phyloP scores from a whole-genome alignment of 2,888 invertebrate species.

The Idaea straminata region DNA sequence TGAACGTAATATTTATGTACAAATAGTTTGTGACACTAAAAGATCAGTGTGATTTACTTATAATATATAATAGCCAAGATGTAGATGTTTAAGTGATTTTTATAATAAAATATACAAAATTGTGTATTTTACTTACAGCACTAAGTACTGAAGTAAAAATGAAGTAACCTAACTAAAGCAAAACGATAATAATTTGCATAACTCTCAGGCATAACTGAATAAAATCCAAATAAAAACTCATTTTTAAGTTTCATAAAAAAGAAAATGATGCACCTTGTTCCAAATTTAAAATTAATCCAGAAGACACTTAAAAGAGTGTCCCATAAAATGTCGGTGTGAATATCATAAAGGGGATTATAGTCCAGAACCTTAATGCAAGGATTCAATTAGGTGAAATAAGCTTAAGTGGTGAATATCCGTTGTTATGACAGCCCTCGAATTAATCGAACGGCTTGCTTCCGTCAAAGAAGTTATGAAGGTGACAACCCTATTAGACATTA shows the following conservation, averaged over 20 bases:
- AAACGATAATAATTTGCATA: neutral
- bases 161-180: neutral
- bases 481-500: constrained; percentile 39
- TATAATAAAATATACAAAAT: too few relatives aligned
- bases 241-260: neutral
- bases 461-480: constrained; percentile 48
- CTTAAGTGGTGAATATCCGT: constrained; percentile 76
- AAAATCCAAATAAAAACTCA: neutral
- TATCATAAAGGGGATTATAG: constrained; percentile 75
- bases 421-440: constrained; percentile 77
- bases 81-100: too few relatives aligned
- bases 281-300: constrained; percentile 47
- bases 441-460: constrained; percentile 63
- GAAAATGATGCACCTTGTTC: neutral
- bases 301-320: constrained; percentile 55
- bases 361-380: constrained; percentile 71
- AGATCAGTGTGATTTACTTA: too few relatives aligned
- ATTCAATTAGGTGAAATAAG: constrained; percentile 79
- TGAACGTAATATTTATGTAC: too few relatives aligned
- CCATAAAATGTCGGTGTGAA: constrained; percentile 72
- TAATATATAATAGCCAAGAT: too few relatives aligned
- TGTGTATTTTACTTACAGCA: too few relatives aligned
- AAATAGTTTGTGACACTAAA: too few relatives aligned
- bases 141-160: too few relatives aligned
- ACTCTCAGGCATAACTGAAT: neutral